phyloP scores from a whole-genome alignment of 1,140 invertebrate genomes.

The Cydia splendana region DNA sequence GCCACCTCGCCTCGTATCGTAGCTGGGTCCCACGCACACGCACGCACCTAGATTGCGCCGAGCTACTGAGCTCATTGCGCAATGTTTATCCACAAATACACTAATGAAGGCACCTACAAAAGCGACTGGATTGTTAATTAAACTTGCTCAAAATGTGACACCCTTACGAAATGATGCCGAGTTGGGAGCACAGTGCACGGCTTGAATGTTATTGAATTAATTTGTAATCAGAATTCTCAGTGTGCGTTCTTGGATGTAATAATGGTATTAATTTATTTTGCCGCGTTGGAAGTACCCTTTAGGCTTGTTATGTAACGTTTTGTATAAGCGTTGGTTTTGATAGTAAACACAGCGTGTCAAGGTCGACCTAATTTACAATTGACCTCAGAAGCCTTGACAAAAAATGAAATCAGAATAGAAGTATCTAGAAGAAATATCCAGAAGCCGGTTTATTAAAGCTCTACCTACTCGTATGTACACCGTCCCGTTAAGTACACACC shows the following conservation, averaged over 20 bases:
- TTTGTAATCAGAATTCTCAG: conserved; percentile 74
- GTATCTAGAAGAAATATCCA: background rate
- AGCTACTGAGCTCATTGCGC: conserved; percentile 53
- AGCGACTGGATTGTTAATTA: conserved; percentile 79
- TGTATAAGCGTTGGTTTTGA: conserved; percentile 24
- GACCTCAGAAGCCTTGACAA: conserved; percentile 17
- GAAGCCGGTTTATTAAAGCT: background rate
- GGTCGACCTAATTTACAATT: background rate
- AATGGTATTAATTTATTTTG: conserved; percentile 65
- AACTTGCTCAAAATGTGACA: conserved; percentile 79
- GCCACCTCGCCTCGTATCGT: conserved; percentile 30
- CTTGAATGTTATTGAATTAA: conserved; percentile 76
- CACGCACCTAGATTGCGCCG: conserved; percentile 51
- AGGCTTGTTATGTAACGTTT: conserved; percentile 19
- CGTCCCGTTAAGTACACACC: conserved; percentile 42
- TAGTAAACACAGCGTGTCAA: conserved; percentile 3
- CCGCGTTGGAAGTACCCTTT: conserved; percentile 19
- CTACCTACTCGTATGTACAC: conserved; percentile 19
- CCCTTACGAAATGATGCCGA: conserved; percentile 75
- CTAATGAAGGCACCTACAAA: conserved; percentile 79
- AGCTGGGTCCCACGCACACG: conserved; percentile 46
- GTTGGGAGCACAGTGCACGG: conserved; percentile 70
- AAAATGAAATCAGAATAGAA: background rate
- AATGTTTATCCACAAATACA: conserved; percentile 79
- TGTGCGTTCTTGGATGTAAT: conserved; percentile 67